These are phyloP conservation scores for Aldrovandia affinis DNA, from an alignment of 2,797 vertebrate species.

Conservation along the genomic window DNA sequence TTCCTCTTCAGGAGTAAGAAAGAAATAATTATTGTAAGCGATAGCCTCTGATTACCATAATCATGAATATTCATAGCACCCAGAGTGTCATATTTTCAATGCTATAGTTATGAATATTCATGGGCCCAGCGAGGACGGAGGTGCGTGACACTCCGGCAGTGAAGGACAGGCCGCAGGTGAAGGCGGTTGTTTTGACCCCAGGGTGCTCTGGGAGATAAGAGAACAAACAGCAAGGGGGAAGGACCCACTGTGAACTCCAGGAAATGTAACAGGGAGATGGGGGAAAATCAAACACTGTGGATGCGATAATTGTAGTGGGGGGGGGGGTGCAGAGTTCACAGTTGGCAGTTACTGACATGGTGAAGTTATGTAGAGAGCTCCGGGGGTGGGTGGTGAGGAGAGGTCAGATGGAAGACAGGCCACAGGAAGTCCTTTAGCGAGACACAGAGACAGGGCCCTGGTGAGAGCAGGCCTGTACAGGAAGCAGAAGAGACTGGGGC, in stretches of 20 bases:
- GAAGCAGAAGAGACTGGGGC: neutral
- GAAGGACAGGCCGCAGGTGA: neutral
- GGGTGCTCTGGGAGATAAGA: neutral
- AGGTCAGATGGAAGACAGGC: neutral
- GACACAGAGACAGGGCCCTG: neutral
- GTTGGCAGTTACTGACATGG: neutral
- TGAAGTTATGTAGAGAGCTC: neutral
- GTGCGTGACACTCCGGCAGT: slow-evolving; percentile 4
- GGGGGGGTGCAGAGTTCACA: neutral
- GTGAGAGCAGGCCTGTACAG: neutral
- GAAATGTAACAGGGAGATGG: neutral
- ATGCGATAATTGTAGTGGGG: neutral
- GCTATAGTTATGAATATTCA: slow-evolving; percentile 9
- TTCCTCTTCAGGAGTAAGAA: neutral
- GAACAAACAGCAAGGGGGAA: neutral
- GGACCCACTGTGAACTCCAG: neutral
- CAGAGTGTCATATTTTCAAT: slow-evolving; percentile 1
- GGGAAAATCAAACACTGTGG: neutral
- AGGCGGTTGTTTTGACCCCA: neutral
- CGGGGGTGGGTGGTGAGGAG: neutral
- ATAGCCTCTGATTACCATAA: neutral
- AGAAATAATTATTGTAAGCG: neutral
- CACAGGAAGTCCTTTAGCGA: neutral
- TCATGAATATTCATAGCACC: slow-evolving; percentile 1
- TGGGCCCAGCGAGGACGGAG: neutral